A percentile compares a stretch with the other conserved stretches of the same genome.
Conservation (phyloP, 2,113 vertebrate species). For the Cyrtonyx montezumae region DNA sequence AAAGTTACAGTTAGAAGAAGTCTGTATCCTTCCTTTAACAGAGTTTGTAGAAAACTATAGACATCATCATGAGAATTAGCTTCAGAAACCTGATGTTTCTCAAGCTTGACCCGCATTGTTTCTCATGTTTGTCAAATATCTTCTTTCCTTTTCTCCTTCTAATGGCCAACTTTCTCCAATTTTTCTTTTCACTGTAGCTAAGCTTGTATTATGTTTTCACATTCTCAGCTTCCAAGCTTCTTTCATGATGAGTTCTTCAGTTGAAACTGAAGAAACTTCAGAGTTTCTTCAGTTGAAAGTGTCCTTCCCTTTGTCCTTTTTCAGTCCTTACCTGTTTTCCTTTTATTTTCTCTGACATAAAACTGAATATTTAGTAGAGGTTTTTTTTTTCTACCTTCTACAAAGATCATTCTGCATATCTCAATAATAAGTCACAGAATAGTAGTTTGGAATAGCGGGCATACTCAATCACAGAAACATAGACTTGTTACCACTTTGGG, state of each 20-base stretch:
- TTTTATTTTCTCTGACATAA: neutral
- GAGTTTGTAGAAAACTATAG: constrained; percentile 1
- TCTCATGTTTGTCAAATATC: neutral
- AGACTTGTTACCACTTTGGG: neutral
- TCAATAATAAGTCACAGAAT: neutral
- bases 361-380: neutral
- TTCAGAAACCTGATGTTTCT: neutral
- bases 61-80: neutral
- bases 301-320: neutral
- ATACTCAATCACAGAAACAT: neutral
- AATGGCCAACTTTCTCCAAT: neutral
- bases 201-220: neutral
- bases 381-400: neutral
- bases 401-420: neutral
- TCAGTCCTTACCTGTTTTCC: neutral
- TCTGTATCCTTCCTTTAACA: neutral
- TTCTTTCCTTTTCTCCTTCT: neutral
- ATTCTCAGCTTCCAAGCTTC: neutral
- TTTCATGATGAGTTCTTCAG: neutral
- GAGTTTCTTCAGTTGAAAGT: neutral
- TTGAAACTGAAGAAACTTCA: no score
- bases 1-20: constrained; percentile 49
- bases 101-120: neutral
- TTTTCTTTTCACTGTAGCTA: neutral
- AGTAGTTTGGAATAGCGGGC: neutral